phyloP scores from a whole-genome alignment of 2,888 invertebrate species.

The Yponomeuta cagnagella region DNA sequence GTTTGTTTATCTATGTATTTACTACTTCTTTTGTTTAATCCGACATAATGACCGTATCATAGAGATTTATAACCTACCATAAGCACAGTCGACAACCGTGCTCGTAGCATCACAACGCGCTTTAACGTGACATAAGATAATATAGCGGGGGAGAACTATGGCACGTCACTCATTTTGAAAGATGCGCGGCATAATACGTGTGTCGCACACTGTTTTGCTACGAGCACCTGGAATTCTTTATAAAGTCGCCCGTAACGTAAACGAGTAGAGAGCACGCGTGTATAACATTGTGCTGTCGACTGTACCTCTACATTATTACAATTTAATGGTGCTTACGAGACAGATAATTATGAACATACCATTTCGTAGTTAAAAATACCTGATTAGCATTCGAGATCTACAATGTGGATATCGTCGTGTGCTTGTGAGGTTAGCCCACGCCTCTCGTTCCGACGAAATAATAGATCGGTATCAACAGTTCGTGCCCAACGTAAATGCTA shows the following conservation, averaged over 20 bases:
- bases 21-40: slow-evolving; percentile 11
- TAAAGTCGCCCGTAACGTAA: too few species aligned
- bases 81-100: too few species aligned
- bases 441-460: slow-evolving; percentile 35
- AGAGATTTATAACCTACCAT: slow-evolving; percentile 1
- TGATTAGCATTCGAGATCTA: background rate
- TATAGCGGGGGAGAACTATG: too few species aligned
- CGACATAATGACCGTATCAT: background rate
- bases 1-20: background rate
- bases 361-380: background rate
- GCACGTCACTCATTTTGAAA: too few species aligned
- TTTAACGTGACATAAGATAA: too few species aligned
- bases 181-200: too few species aligned
- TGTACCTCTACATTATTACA: background rate
- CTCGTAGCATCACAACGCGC: too few species aligned
- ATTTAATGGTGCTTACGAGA: background rate
- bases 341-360: background rate
- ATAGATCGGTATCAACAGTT: background rate
- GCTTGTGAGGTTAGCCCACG: slow-evolving; percentile 42
- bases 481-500: slow-evolving; percentile 7
- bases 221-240: too few species aligned
- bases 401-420: slow-evolving; percentile 34
- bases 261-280: too few species aligned
- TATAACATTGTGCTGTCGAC: too few species aligned
- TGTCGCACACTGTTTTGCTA: too few species aligned